Evolutionary conservation across 2,797 vertebrate species (phyloP).

Genomic region (Poeciliopsis presidionis): DNA sequence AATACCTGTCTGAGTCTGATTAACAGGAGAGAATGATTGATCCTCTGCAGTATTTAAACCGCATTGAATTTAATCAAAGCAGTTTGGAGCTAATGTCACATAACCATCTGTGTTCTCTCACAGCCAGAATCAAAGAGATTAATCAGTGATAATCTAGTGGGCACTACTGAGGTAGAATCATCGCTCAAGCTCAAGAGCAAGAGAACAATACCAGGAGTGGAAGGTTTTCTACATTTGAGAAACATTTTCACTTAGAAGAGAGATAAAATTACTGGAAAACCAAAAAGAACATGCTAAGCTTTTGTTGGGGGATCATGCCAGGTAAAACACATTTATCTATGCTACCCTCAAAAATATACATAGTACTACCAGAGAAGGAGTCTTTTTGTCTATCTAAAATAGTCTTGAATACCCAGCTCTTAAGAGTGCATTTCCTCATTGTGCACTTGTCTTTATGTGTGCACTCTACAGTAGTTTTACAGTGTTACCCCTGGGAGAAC

Average conservation of each 20-base stretch:
- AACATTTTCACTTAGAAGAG: not conserved
- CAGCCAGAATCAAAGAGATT: slow-evolving; percentile 22
- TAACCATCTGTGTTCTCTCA: slow-evolving; percentile 6
- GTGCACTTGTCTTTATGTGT: too few species aligned
- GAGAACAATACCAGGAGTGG: not conserved
- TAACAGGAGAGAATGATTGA: slow-evolving; percentile 26
- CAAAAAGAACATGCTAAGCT: not conserved
- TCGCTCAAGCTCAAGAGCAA: not conserved
- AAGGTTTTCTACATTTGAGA: not conserved
- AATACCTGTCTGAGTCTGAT: slow-evolving; percentile 14
- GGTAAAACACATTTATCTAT: not conserved
- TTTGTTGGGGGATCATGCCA: not conserved
- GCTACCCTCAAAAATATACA: not conserved
- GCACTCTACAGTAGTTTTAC: not conserved
- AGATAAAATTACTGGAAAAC: not conserved
- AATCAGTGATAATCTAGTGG: slow-evolving; percentile 16
- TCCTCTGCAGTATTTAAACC: slow-evolving; percentile 30
- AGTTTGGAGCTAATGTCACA: not conserved
- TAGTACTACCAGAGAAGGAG: not conserved
- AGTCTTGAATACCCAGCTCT: not conserved
- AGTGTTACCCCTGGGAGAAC: not conserved
- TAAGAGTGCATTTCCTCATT: not conserved
- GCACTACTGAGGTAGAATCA: not conserved
- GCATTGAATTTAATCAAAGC: slow-evolving; percentile 35
- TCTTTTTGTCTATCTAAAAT: not conserved